Evolutionary conservation across 2,888 invertebrate genomes (phyloP).

Genomic region (Temnothorax ravouxi): DNA sequence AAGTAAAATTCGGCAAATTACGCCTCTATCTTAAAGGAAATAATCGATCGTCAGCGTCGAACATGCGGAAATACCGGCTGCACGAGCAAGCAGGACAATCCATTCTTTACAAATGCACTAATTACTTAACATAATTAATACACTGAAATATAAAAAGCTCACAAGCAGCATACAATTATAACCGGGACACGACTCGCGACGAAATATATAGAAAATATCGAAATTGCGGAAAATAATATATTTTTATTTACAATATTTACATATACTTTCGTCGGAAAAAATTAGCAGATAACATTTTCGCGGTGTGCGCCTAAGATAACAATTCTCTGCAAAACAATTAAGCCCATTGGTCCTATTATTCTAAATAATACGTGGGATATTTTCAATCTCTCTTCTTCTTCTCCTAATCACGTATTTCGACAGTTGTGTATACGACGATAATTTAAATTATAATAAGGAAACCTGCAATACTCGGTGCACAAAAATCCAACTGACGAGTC

Average conservation of each 20-base stretch:
- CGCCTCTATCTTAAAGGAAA: background rate
- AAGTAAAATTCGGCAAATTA: slow-evolving; percentile 13
- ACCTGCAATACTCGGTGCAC: background rate
- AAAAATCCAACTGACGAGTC: background rate
- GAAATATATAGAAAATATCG: slow-evolving; percentile 59
- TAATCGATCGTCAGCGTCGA: slow-evolving; percentile 73
- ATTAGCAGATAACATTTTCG: background rate
- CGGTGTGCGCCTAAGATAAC: background rate
- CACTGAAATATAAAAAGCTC: slow-evolving; percentile 31
- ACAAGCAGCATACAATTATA: slow-evolving; percentile 41
- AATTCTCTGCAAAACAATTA: background rate
- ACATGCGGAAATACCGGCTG: slow-evolving; percentile 49
- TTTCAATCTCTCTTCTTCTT: slow-evolving; percentile 33
- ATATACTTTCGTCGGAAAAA: slow-evolving; percentile 46
- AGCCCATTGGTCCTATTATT: background rate
- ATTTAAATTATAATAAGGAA: slow-evolving; percentile 16
- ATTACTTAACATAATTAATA: slow-evolving; percentile 38
- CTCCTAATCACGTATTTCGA: slow-evolving; percentile 3
- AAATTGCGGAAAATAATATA: slow-evolving; percentile 67
- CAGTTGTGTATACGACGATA: background rate
- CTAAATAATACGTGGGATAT: background rate
- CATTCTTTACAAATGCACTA: slow-evolving; percentile 54
- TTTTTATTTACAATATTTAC: slow-evolving; percentile 82
- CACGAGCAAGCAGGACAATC: slow-evolving; percentile 36
- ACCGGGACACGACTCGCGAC: slow-evolving; percentile 78